Conservation (phyloP, 1,140 invertebrate genomes). For the Macrobrachium nipponense region DNA sequence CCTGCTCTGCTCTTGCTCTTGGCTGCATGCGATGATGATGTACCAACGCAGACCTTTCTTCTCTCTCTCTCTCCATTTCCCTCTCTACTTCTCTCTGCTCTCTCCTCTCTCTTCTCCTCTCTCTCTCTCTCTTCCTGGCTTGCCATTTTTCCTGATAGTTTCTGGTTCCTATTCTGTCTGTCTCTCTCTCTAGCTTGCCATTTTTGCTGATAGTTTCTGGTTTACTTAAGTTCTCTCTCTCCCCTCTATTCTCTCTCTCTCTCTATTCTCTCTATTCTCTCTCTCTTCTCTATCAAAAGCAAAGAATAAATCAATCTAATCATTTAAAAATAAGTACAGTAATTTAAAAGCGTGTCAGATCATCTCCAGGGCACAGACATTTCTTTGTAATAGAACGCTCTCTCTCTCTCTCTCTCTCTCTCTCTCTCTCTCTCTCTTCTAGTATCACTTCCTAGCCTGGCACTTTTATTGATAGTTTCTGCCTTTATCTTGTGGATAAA, state of each 20-base stretch:
- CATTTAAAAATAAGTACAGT: no score
- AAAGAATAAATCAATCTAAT: no score
- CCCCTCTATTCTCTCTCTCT: constrained; percentile 15
- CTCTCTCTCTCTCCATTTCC: constrained; percentile 5
- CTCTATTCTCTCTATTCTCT: constrained; percentile 15
- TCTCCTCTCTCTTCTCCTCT: constrained; percentile 33
- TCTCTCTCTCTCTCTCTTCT: background rate
- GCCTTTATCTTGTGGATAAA: no score
- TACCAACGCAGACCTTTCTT: no score
- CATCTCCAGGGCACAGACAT: no score
- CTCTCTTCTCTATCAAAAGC: constrained; percentile 29
- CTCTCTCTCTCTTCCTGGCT: constrained; percentile 25
- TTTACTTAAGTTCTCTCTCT: no score
- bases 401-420: background rate
- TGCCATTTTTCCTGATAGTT: no score
- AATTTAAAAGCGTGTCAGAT: no score
- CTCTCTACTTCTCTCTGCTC: constrained; percentile 36
- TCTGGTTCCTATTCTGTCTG: no score
- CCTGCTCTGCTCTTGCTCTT: constrained; percentile 8
- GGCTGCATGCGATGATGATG: constrained; percentile 22
- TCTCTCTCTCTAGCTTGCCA: background rate
- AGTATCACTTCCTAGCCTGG: background rate
- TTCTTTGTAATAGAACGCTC: no score
- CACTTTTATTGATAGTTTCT: no score
- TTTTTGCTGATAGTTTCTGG: no score